These are phyloP conservation scores for Mnemiopsis leidyi DNA, from an alignment of 37 sponge, comb jelly and placozoan genomes.

Conservation along the genomic window DNA sequence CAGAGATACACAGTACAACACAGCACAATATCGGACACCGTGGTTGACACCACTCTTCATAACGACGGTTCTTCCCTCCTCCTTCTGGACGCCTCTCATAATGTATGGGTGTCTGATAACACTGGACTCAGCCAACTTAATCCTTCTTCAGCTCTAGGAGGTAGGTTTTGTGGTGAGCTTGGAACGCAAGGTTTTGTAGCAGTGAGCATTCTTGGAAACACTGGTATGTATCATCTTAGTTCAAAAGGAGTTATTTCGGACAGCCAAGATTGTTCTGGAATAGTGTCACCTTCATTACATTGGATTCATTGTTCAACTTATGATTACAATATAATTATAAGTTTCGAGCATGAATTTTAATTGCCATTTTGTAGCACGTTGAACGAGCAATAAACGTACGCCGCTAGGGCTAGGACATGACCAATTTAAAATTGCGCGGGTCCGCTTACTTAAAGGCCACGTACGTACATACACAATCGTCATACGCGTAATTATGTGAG, in stretches of 20 bases:
- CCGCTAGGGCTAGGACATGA: not conserved
- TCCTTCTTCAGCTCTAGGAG: conserved; percentile 37
- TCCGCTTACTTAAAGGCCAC: no score
- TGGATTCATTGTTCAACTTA: no score
- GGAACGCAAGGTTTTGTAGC: no score
- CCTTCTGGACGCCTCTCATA: conserved; percentile 9
- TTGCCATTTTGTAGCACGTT: no score
- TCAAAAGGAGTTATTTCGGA: no score
- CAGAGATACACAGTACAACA: conserved; percentile 30
- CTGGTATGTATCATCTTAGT: no score
- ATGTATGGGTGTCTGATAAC: not conserved
- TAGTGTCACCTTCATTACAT: no score
- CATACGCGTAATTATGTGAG: no score
- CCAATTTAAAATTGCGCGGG: not conserved
- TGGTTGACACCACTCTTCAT: conserved; percentile 33
- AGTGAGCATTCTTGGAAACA: not conserved
- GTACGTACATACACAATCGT: not conserved
- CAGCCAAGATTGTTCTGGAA: no score
- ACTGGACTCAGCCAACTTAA: not conserved
- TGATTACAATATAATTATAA: no score
- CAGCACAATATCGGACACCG: not conserved
- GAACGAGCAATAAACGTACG: not conserved
- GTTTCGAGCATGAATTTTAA: no score
- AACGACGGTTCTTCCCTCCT: not conserved
- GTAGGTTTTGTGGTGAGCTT: no score